Percentiles rank a stretch among this genome's conserved stretches.
phyloP scores from a whole-genome alignment of 2,113 vertebrate genomes.

The Dinomys branickii region DNA sequence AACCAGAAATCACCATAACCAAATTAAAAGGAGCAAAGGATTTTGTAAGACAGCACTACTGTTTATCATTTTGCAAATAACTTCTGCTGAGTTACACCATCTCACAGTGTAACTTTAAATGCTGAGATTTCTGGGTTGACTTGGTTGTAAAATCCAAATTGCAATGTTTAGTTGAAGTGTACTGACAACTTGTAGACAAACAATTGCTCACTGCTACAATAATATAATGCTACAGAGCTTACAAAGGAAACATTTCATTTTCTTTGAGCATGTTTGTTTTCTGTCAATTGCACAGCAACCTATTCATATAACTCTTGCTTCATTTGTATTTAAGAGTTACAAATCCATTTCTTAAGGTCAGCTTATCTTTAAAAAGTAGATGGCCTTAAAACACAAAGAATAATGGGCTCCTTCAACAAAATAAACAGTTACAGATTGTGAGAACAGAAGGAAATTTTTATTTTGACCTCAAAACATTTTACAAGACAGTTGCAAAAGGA shows the following conservation, averaged over 20 bases:
- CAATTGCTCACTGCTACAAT: conserved; percentile 63
- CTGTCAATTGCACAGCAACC: conserved; percentile 34
- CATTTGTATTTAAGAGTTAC: conserved; percentile 25
- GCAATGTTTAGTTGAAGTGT: not conserved
- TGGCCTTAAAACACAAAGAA: conserved; percentile 63
- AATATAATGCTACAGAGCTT: not conserved
- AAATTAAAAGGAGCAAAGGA: conserved; percentile 16
- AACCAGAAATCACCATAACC: conserved; percentile 33
- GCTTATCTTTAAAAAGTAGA: conserved; percentile 61
- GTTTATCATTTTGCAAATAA: conserved; percentile 54
- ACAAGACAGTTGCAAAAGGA: not conserved
- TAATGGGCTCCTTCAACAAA: conserved; percentile 41
- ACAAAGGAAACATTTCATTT: conserved; percentile 8
- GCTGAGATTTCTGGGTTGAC: not conserved
- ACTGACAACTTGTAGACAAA: conserved; percentile 55
- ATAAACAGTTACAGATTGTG: conserved; percentile 24
- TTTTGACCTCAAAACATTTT: conserved; percentile 39
- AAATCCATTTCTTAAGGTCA: conserved; percentile 58
- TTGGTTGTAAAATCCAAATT: conserved; percentile 61
- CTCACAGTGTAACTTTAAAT: conserved; percentile 51
- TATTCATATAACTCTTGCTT: conserved; percentile 28
- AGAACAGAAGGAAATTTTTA: conserved; percentile 41
- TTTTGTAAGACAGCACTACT: conserved; percentile 31
- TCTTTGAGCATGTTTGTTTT: conserved; percentile 29
- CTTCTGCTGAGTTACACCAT: conserved; percentile 41